phyloP scores from a whole-genome alignment of 2,888 invertebrate genomes.

The Cabera pusaria region DNA sequence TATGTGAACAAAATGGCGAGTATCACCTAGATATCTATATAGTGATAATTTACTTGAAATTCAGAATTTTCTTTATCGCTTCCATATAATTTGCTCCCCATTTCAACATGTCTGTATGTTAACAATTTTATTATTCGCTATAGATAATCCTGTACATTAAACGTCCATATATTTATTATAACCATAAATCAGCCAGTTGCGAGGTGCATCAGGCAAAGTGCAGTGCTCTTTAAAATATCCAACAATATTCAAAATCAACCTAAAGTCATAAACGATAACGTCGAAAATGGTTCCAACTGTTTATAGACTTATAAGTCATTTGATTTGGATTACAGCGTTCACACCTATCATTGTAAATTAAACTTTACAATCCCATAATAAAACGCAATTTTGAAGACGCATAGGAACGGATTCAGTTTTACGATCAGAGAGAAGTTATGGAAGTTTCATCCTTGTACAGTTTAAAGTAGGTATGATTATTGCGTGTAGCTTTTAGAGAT shows the following conservation, averaged over 20 bases:
- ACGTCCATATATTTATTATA: conserved; percentile 79
- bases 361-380: conserved; percentile 50
- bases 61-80: too few relatives aligned
- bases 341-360: conserved; percentile 47
- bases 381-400: conserved; percentile 50
- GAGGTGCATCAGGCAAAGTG: conserved; percentile 77
- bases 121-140: conserved; percentile 48
- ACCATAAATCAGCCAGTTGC: conserved; percentile 77
- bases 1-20: too few relatives aligned
- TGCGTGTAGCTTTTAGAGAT: conserved; percentile 1
- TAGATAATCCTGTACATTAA: conserved; percentile 77
- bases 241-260: conserved; percentile 29
- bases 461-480: conserved; percentile 28
- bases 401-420: conserved; percentile 48
- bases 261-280: conserved; percentile 13
- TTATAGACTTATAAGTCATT: conserved; percentile 34
- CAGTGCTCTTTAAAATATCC: conserved; percentile 63
- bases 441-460: conserved; percentile 33
- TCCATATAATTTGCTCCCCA: too few relatives aligned
- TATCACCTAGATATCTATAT: too few relatives aligned
- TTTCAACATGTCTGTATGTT: too few relatives aligned
- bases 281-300: conserved; percentile 17
- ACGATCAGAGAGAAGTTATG: conserved; percentile 35
- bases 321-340: conserved; percentile 30
- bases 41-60: too few relatives aligned